Evolutionary conservation across 2,113 vertebrate species (phyloP).

Genomic region (Brevimyrus niger): DNA sequence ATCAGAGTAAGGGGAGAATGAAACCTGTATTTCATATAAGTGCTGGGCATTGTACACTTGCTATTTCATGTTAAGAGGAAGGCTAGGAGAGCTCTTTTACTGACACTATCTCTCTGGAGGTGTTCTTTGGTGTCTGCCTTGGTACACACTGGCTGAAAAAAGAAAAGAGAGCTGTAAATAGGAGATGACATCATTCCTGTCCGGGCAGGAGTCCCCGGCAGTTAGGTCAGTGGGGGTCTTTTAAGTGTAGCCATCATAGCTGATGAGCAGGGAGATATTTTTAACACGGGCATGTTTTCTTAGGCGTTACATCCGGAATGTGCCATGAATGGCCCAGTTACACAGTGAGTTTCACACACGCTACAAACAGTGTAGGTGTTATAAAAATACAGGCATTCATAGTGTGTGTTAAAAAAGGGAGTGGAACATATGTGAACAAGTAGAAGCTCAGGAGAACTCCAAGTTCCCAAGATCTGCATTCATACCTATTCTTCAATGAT

Average conservation of each 20-base stretch:
- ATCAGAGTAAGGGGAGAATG: conserved; percentile 6
- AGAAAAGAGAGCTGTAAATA: not conserved
- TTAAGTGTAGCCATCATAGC: not conserved
- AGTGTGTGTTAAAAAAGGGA: not conserved
- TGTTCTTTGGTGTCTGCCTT: not conserved
- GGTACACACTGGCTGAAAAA: not conserved
- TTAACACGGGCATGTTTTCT: not conserved
- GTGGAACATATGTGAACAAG: not conserved
- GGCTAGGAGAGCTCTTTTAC: not conserved
- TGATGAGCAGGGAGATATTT: not conserved
- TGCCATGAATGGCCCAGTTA: not conserved
- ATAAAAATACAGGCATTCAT: not conserved
- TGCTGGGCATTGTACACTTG: not conserved
- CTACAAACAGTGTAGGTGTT: not conserved
- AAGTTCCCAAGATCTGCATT: not conserved
- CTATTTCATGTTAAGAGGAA: conserved; percentile 1
- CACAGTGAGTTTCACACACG: not conserved
- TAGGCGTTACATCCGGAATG: not conserved
- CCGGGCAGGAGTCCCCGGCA: not conserved
- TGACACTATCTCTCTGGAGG: not conserved
- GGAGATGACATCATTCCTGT: conserved; percentile 9
- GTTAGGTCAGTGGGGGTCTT: not conserved
- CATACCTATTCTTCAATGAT: not conserved
- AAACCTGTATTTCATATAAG: conserved; percentile 12
- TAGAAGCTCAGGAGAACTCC: not conserved